These are phyloP conservation scores for Propithecus deckenii DNA, from an alignment of 2,797 vertebrate species.

Conservation along the genomic window DNA sequence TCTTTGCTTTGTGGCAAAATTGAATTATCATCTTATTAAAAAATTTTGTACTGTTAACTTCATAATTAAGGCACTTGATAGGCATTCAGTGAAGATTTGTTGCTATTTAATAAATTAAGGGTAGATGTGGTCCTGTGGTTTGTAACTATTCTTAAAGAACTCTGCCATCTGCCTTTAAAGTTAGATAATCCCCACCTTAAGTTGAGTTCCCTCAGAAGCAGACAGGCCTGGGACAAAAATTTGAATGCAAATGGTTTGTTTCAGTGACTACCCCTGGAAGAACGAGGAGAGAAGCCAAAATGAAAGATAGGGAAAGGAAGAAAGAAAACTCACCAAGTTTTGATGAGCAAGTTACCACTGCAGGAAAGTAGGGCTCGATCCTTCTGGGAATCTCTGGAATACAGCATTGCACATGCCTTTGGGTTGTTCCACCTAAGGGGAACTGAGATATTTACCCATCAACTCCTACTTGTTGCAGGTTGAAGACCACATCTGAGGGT, in stretches of 20 bases:
- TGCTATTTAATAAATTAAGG: background rate
- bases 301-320: background rate
- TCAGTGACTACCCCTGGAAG: background rate
- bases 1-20: background rate
- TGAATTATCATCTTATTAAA: background rate
- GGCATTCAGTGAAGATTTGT: background rate
- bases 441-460: background rate
- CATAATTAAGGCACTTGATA: background rate
- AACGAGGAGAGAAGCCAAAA: background rate
- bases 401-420: background rate
- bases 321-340: background rate
- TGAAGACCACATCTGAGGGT: background rate
- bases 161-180: background rate
- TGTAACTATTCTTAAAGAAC: background rate
- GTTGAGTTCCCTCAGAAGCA: background rate
- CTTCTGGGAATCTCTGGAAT: background rate
- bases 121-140: background rate
- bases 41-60: background rate
- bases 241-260: background rate
- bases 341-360: background rate
- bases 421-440: accelerated
- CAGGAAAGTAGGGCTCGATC: background rate
- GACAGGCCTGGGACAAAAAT: background rate
- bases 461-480: background rate
- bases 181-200: background rate